Evolutionary conservation across 2,888 invertebrate species (phyloP), one percentile per base, ranked within the genome.

Genomic region (Danaus chrysippus): DNA sequence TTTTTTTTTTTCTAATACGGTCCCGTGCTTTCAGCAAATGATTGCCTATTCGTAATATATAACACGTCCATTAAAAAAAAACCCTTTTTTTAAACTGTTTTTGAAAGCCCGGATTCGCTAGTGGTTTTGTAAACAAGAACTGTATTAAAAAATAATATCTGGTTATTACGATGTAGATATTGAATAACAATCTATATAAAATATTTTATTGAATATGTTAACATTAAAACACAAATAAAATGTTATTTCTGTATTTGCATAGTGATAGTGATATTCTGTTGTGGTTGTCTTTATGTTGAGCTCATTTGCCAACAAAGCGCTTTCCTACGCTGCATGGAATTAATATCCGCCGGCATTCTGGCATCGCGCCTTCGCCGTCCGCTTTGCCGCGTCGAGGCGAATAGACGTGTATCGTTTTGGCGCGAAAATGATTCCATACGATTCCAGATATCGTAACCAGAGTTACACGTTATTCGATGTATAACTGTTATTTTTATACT

Each of bases 341-440:
- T 61, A 61, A 56, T 56, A 57, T 61, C 65, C 57, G 55, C 54
- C 65, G 58, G 42, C 23, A 59, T 43, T 41, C 23, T 23, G 58
- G 52, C 58, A 46, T 59, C 58, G 56, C 42, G 54, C 58, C 41
- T 6, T 34, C 59, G 42, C 55, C 66, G 81, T 84, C 71, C 75
- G 79, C 75, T 69, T 75, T 72, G 73, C 68, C 73, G 82, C 81
- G 78, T 70, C 71, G 71, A 69, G 61, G 64, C 63, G 77, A 61
- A 66, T 65, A 76, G 77, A 78, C 79, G 87, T 75, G 71, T 75
- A 43, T 65, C 58, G 54, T 57, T 68, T 71, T 73, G 76, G 77
- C 80, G 79, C 77, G 73, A 81, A 78, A 76, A 83, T 82, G 81
- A 74, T 71, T 73, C 62, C 67, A 70, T 72, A 73, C 76, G 76